Percentiles rank a stretch among this genome's conserved stretches.
phyloP scores from a whole-genome alignment of 1,140 invertebrate genomes.

The Grapholita molesta region DNA sequence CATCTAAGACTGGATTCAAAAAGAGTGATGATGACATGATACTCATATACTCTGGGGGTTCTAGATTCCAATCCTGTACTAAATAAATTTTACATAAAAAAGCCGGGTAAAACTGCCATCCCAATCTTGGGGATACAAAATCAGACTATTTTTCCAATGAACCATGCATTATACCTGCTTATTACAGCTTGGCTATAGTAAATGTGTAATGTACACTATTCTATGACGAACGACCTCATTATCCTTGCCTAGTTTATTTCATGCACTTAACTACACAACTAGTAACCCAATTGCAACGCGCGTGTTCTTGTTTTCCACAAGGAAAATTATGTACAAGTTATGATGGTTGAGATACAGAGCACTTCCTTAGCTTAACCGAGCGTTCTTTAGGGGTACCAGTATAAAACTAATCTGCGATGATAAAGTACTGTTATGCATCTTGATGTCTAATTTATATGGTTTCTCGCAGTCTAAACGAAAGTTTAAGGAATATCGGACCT shows the following conservation, averaged over 20 bases:
- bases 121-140: too few relatives aligned
- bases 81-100: too few relatives aligned
- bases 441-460: not conserved
- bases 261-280: not conserved
- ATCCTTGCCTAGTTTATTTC: not conserved
- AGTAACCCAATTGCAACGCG: not conserved
- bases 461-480: not conserved
- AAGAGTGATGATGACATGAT: too few relatives aligned
- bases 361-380: not conserved
- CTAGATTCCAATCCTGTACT: too few relatives aligned
- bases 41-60: too few relatives aligned
- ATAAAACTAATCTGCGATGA: not conserved
- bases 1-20: too few relatives aligned
- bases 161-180: too few relatives aligned
- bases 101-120: too few relatives aligned
- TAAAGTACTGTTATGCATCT: not conserved
- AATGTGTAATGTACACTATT: too few relatives aligned
- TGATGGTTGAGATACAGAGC: not conserved
- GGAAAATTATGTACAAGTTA: conserved; percentile 12
- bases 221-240: not conserved
- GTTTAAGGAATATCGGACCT: not conserved
- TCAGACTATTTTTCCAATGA: too few relatives aligned
- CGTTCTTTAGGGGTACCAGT: too few relatives aligned
- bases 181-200: too few relatives aligned
- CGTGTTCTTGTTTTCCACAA: conserved; percentile 2